A percentile compares a stretch with the other conserved stretches of the same genome.
These are phyloP conservation scores for Oostethus manadensis DNA, from an alignment of 2,113 vertebrate species.

Conservation along the genomic window DNA sequence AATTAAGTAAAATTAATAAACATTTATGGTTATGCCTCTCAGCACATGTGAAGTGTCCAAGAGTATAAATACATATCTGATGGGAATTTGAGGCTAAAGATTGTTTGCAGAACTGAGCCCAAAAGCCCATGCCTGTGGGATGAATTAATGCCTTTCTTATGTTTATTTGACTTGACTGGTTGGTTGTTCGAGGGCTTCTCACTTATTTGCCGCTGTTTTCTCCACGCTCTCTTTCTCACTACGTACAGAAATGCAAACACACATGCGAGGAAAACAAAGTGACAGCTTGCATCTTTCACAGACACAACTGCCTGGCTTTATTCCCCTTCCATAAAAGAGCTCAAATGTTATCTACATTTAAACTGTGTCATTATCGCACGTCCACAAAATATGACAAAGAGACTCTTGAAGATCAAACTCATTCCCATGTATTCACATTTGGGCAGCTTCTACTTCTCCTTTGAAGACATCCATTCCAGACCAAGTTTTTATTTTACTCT, in stretches of 20 bases:
- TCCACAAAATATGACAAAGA: neutral
- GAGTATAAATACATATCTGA: too few relatives aligned
- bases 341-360: neutral
- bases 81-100: too few relatives aligned
- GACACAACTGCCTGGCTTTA: constrained; percentile 23
- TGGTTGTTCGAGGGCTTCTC: constrained; percentile 5
- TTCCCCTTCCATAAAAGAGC: constrained; percentile 12
- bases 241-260: neutral
- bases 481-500: constrained; percentile 17
- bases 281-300: constrained; percentile 51
- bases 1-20: too few relatives aligned
- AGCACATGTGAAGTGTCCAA: too few relatives aligned
- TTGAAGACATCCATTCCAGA: neutral
- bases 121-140: neutral
- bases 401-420: neutral
- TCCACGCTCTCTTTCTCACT: constrained; percentile 4
- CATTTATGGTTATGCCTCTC: too few relatives aligned
- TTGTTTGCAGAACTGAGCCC: neutral
- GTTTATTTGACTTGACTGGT: constrained; percentile 5
- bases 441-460: neutral
- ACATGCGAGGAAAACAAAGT: constrained; percentile 8
- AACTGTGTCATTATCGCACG: neutral
- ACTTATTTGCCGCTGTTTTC: neutral
- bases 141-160: constrained; percentile 7
- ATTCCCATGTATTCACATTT: neutral